These are phyloP conservation scores for Atrina japonica DNA, from an alignment of 2,888 invertebrate genomes.

Conservation along the genomic window DNA sequence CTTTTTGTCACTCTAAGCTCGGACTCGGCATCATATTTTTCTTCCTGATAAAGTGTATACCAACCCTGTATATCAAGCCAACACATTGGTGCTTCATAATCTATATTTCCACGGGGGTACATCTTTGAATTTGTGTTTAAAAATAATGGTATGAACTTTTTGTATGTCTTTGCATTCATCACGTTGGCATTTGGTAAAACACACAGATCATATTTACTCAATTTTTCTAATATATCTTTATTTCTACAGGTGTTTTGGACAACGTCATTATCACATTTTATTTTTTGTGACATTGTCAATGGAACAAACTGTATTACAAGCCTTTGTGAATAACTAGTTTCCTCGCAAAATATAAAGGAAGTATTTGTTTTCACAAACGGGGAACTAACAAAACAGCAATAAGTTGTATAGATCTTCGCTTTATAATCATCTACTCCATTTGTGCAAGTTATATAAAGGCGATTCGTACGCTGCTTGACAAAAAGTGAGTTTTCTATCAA, in stretches of 20 bases:
- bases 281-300: no score
- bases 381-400: constrained; percentile 1
- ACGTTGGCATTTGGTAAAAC: no score
- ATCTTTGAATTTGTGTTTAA: constrained; percentile 11
- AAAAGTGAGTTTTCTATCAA: neutral
- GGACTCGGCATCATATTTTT: no score
- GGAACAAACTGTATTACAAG: no score
- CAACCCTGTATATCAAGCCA: constrained; percentile 47
- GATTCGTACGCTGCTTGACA: constrained; percentile 6
- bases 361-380: neutral
- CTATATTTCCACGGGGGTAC: constrained; percentile 25
- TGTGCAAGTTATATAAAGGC: neutral
- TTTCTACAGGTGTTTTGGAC: no score
- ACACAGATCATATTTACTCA: no score
- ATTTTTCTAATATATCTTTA: no score
- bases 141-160: constrained; percentile 38
- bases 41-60: constrained; percentile 17
- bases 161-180: neutral
- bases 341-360: no score
- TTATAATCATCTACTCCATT: constrained; percentile 1
- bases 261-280: no score
- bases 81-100: constrained; percentile 29
- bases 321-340: no score
- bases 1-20: no score
- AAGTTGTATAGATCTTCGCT: neutral